Conservation (phyloP, 2,888 invertebrate genomes). For the Sisyra terminalis region DNA sequence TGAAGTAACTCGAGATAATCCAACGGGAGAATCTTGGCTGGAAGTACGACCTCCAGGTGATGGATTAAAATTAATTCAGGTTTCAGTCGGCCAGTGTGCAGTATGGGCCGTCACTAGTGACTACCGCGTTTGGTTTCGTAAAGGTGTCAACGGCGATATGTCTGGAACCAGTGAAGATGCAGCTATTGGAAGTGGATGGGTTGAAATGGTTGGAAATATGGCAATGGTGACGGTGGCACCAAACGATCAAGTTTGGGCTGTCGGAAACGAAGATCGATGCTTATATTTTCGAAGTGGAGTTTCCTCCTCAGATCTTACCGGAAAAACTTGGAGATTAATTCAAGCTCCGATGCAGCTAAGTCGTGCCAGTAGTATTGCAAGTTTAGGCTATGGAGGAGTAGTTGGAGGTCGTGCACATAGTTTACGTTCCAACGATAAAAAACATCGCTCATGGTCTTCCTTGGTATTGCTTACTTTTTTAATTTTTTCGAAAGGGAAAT, state of each 20-base stretch:
- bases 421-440: conserved; percentile 31
- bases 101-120: conserved; percentile 71
- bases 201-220: conserved; percentile 79
- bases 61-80: conserved; percentile 51
- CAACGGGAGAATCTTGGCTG: conserved; percentile 59
- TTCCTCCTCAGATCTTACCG: conserved; percentile 56
- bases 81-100: conserved; percentile 67
- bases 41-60: conserved; percentile 61
- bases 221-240: conserved; percentile 66
- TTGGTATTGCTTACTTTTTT: conserved; percentile 22
- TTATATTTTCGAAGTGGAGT: conserved; percentile 70
- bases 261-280: conserved; percentile 66
- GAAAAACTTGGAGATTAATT: conserved; percentile 71
- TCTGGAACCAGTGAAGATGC: conserved; percentile 57
- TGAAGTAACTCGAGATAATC: conserved; percentile 64
- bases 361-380: conserved; percentile 65
- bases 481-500: not conserved
- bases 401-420: conserved; percentile 20
- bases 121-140: conserved; percentile 75
- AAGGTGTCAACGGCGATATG: conserved; percentile 50
- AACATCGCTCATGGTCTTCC: conserved; percentile 54
- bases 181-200: conserved; percentile 72
- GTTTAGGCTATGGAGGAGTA: conserved; percentile 31
- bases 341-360: conserved; percentile 70
- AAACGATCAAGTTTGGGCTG: conserved; percentile 80